Base-by-base conservation (phyloP, 2,888 invertebrate species). In the Antheraea yamamai region DNA sequence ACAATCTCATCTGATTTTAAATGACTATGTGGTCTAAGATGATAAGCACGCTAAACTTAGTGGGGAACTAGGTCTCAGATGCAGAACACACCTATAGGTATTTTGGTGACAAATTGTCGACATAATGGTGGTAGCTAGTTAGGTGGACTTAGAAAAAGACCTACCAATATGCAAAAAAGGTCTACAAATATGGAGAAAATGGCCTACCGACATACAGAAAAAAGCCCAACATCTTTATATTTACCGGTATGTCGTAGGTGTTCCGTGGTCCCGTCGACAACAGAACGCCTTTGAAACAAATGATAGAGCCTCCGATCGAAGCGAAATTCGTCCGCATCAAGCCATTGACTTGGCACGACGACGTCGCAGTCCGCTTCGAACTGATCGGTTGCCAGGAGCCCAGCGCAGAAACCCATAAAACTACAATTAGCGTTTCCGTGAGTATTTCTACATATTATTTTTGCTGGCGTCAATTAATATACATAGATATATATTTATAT, bases 341-440 rank as follows among this genome's bases (percentile, higher is more conserved):
- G 79, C 98, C 98, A 0, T 90, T 96, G 47, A 96, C 97, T 4
- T 98, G 98, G 98, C 96, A 97, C 81, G 95, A 96, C 7, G 95
- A 87, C 75, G 95, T 96, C 77, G 95, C 97, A 0, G 89, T 98
- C 78, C 94, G 96, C 76, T 94, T 97, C 51, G 98, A 98, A 82
- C 86, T 98, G 14, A 95, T 98, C 66, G 98, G 98, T 8, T 98
- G 98, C 85, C 79, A 79, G 72, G 85, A 90, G 30, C 83, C 86
- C 18, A 77, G 81, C 4, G 80, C 84, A 2, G 77, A 77, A 1
- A 80, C 85, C 0, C 76, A 78, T 1, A 76, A 79, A 0, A 72
- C 80, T 0, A 76, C 76, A 8, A 68, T 79, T 26, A 39, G 70
- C 6, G 83, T 86, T 10, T 82, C 83, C 20, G 84, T 83, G 23